Evolutionary conservation across 2,888 invertebrate species (phyloP).

Genomic region (Rhimphoctona megacephalus): DNA sequence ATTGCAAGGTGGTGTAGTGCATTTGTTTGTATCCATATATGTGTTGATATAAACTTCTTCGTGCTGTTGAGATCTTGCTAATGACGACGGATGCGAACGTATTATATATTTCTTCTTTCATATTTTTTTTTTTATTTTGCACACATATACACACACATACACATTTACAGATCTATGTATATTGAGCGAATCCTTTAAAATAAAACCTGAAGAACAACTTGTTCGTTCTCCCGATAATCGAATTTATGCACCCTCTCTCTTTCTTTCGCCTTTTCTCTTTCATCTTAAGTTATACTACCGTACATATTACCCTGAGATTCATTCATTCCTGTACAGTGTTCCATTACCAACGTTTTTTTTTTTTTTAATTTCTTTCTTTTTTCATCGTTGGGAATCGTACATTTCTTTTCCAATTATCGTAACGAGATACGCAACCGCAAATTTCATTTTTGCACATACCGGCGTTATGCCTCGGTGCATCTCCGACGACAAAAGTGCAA

Average conservation of each 20-base stretch:
- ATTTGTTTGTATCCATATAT: slow-evolving; percentile 1
- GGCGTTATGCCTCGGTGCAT: not conserved
- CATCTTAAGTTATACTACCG: slow-evolving; percentile 8
- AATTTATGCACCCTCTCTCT: slow-evolving; percentile 62
- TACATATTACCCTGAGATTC: slow-evolving; percentile 29
- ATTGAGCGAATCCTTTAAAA: slow-evolving; percentile 41
- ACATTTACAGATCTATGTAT: slow-evolving; percentile 65
- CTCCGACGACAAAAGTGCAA: not conserved
- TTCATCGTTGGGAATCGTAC: slow-evolving; percentile 15
- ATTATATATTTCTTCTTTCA: slow-evolving; percentile 39
- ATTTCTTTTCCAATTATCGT: slow-evolving; percentile 40
- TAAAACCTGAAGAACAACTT: slow-evolving; percentile 52
- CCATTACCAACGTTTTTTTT: slow-evolving; percentile 19
- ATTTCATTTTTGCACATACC: slow-evolving; percentile 44
- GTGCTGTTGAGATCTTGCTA: slow-evolving; percentile 56
- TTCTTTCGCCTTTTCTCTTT: slow-evolving; percentile 32
- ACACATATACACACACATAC: slow-evolving; percentile 28
- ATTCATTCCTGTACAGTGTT: slow-evolving; percentile 20
- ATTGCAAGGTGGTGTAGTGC: slow-evolving; percentile 70
- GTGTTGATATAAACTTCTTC: slow-evolving; percentile 13
- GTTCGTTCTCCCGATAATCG: slow-evolving; percentile 69
- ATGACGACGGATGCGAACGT: slow-evolving; percentile 56
- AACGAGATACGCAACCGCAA: slow-evolving; percentile 46
- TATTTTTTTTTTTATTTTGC: slow-evolving; percentile 24
- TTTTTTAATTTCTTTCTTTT: not conserved